Base-by-base conservation (phyloP, 2,888 invertebrate species). In the Neria commutata region DNA sequence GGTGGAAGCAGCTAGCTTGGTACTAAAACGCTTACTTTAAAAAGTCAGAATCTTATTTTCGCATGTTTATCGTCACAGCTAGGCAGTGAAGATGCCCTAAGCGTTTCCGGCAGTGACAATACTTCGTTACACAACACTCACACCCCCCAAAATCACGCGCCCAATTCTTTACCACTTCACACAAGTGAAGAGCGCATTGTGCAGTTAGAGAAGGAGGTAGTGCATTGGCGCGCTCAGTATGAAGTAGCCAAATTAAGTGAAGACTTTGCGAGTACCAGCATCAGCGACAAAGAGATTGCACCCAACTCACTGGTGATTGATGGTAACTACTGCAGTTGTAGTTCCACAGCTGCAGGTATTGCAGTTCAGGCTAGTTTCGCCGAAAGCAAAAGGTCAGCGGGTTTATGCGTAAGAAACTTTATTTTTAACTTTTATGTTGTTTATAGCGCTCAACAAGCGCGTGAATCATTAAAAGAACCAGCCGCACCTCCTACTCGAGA, bases 161-260 rank as follows among this genome's bases (percentile, higher is more conserved):
- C 29, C 19, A 14, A 47, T 23, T 21, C 55, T 33, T 50, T n/a
- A 3, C 24, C 47, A 54, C 29, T 60, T 14, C 56, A 65, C 19
- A 68, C 73, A 26, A 69, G 71, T 42, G 82, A 81, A 16, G 79
- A 79, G 52, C 78, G 85, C 53, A 81, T 84, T 46, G 71, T 80
- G 2, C 80, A 79, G 63, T 70, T 86, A 23, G 86, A 91, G 76
- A 88, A 89, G 76, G 90, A 91, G 74, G 84, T 88, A 58, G 89
- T 89, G 65, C 86, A 89, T 71, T 91, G 89, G 88, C 87, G 88
- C 74, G 83, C 89, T 1, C 90, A 91, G 77, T 88, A 87, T 73
- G 88, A 91, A 69, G 82, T 91, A 48, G 76, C 89, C 25, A 86
- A 87, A 79, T 83, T 77, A 23, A 68, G 67, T 54, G 75, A 75